Conservation (phyloP, 2,113 vertebrate genomes). For the Pongo abelii region DNA sequence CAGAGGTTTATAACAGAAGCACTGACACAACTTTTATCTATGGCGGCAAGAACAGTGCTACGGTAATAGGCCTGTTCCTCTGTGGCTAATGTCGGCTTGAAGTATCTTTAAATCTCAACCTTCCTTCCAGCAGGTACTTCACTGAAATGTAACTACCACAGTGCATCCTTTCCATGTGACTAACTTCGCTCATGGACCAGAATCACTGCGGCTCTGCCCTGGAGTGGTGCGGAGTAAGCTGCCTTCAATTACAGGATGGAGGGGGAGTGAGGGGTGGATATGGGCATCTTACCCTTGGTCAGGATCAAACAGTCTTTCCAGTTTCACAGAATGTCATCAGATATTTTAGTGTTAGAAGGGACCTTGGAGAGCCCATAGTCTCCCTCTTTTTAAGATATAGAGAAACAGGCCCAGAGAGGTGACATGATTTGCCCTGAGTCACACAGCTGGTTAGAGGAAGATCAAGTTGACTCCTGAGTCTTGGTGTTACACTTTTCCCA, state of each 20-base stretch:
- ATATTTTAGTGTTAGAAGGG: background rate
- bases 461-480: background rate
- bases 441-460: background rate
- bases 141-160: conserved; percentile 76
- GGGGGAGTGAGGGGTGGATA: background rate
- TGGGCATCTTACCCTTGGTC: conserved; percentile 61
- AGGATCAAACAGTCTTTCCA: conserved; percentile 59
- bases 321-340: background rate
- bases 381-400: background rate
- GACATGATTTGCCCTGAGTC: background rate
- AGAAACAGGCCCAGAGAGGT: conserved; percentile 29
- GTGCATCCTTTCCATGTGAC: conserved; percentile 73
- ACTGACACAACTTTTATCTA: conserved; percentile 81
- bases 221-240: conserved; percentile 71
- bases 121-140: conserved; percentile 76
- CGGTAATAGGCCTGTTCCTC: conserved; percentile 79
- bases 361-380: background rate
- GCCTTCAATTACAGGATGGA: conserved; percentile 19
- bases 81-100: conserved; percentile 76
- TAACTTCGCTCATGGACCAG: conserved; percentile 56
- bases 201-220: conserved; percentile 51
- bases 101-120: conserved; percentile 80
- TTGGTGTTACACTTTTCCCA: background rate
- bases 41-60: conserved; percentile 74
- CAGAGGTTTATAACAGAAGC: conserved; percentile 82